Evolutionary conservation across 2,888 invertebrate species (phyloP), one percentile per base, ranked within the genome.

Genomic region (Spodoptera picta): DNA sequence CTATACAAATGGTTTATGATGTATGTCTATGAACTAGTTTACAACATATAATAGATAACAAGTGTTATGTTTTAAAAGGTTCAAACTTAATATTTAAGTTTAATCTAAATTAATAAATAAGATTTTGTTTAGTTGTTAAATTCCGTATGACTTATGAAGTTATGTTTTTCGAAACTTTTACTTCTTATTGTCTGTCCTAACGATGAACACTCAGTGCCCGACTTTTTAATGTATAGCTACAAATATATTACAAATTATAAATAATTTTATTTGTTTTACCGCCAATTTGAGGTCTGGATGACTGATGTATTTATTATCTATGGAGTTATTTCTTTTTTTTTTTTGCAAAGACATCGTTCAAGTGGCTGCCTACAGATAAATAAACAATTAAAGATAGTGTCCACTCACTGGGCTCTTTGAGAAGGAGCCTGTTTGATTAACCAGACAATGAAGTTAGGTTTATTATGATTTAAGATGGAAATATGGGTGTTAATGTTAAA

Each of bases 181-280:
- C 65, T 71, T 77, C 60, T 89, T 88, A 88, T 89, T 89, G 89
- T 89, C 88, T 83, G 83, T 73, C 79, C 85, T 84, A 87, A 84
- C 70, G 72, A 81, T 83, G 82, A 86, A 86, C 85, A 86, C 81
- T 66, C 60, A 66, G 78, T 81, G 83, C 79, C 80, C 83, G 83
- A 83, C 74, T 80, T 84, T 83, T 78, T 68, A 66, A 73, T 46
- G 54, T 58, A 69, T 59, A 69, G 61, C 65, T 70, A 78, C 72
- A 73, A 77, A 77, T 78, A 79, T 66, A 70, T 72, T 65, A 82
- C 69, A 78, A 78, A 77, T 73, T 62, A 77, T 65, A 63, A 69
- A 73, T 67, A 55, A 59, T 73, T 67, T 69, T 47, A 66, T 63
- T 66, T 63, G 58, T 55, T 41, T 70, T 73, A 55, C 62, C 24